Base-by-base conservation (phyloP, 2,113 vertebrate species). In the Periophthalmus modestus region DNA sequence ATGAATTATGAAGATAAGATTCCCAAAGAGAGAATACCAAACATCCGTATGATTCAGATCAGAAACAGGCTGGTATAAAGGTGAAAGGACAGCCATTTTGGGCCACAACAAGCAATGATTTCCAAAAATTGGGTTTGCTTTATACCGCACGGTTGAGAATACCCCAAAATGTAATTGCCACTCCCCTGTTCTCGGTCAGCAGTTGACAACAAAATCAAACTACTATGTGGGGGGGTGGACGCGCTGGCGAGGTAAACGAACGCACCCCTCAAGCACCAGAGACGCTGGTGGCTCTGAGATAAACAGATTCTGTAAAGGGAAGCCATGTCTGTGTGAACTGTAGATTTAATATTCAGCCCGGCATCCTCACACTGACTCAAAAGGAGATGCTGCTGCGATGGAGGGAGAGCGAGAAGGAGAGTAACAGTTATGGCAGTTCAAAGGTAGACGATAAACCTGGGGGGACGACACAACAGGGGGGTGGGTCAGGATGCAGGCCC, bases 131-230 rank as follows among this genome's bases (percentile, higher is more conserved):
- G 73, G 78, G 77, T 58, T 66, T 59, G 78, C 69, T 78, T 75
- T 59, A 61, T 70, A 73, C 68, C 66, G 67, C 66, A 12, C 11
- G 39, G 43, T 77, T 78, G 73, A 72, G 77, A 85, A 79, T 82
- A 82, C 77, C 79, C 83, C 78, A 71, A 76, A 80, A 89, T 78
- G 81, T 89, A 90, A 92, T 89, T 89, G 88, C 75, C 68, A 72
- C 81, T 83, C 82, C 82, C 66, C 63, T 57, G 67, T 83, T 54
- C 43, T 84, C 78, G 79, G 80, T 76, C 73, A 82, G 87, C 85
- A 88, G 87, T 82, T 86, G 81, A 85, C 85, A 89, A 87, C 84
- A 80, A 77, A 85, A 92, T 91, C 65, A 84, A 87, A 86, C 7
- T 62, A 72, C 81, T 70, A 75, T 47, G 14, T 69, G 69, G 77